Evolutionary conservation across 1,140 invertebrate genomes (phyloP), one percentile per base, ranked within the genome.

Genomic region (Cydia amplana): DNA sequence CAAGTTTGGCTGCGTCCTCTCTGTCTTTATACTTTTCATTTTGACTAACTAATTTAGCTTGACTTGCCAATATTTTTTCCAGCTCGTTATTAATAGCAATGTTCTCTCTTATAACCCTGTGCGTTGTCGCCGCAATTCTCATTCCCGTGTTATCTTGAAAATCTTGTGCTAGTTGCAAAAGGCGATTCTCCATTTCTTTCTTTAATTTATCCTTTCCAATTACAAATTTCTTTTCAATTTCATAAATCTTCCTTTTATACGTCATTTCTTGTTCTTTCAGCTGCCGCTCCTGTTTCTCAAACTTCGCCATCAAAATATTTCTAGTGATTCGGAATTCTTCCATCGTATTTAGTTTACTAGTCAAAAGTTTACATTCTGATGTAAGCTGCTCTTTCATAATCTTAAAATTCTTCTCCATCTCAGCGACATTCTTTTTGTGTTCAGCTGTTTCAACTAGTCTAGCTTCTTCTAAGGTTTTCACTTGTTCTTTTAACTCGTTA

Each of bases 311-410:
- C 20, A 98, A 92, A 64, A 97, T 95, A 77, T 97, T 96, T 78
- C 96, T 94, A 77, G 97, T 96, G 28, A 96, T 92, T 82, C 97
- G 94, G 93, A 97, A 98, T 82, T 98, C 97, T 87, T 98, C 97
- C 77, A 98, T 86, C 0, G 97, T 96, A 81, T 97, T 97, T 6
- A 98, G 86, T 93, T 98, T 98, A 70, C 97, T 97, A 84, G 95
- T 96, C 65, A 96, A 87, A 6, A 98, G 91, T 94, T 97, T 97
- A 70, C 97, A 96, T 94, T 98, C 97, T 6, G 97, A 96, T 10
- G 95, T 96, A 1, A 98, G 92, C 83, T 96, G 96, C 81, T 96
- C 97, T 79, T 97, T 96, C 95, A 97, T 97, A 20, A 95, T 94
- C 75, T 95, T 96, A 82, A 96, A 97, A 81, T 98, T 94, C 80